Conservation (phyloP, 2,113 vertebrate genomes). For the human region DNA sequence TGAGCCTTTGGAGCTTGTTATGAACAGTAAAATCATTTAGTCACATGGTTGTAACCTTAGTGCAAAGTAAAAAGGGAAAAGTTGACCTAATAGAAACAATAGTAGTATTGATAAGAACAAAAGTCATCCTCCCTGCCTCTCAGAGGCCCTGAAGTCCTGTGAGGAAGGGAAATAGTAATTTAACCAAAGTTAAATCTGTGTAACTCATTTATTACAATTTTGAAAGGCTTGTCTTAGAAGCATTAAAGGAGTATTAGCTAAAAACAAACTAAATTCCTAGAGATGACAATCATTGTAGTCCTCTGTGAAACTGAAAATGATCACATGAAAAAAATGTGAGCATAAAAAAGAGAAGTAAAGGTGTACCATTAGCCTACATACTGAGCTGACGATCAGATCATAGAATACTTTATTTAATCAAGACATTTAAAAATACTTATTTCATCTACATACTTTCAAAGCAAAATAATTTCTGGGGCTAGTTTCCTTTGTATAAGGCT, state of each 20-base stretch:
- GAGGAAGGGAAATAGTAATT: neutral
- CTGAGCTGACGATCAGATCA: neutral
- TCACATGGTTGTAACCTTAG: neutral
- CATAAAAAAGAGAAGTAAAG: neutral
- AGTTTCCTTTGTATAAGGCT: neutral
- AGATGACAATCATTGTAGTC: neutral
- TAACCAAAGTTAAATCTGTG: neutral
- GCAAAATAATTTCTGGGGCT: neutral
- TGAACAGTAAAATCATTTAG: neutral
- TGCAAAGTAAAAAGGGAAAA: neutral
- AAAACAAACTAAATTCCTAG: neutral
- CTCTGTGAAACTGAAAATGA: neutral
- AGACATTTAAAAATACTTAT: neutral
- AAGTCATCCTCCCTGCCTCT: neutral
- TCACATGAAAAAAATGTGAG: neutral
- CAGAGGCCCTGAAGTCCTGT: neutral
- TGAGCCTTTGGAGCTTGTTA: neutral
- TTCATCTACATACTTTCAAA: neutral
- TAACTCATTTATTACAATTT: neutral
- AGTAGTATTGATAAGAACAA: neutral
- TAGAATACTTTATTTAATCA: neutral
- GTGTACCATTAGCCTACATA: neutral
- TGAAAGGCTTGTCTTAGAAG: neutral
- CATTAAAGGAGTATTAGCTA: conserved; percentile 1
- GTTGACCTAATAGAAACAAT: neutral